These are phyloP conservation scores for Electrophaes corylata DNA, from an alignment of 2,888 invertebrate genomes.

Conservation along the genomic window DNA sequence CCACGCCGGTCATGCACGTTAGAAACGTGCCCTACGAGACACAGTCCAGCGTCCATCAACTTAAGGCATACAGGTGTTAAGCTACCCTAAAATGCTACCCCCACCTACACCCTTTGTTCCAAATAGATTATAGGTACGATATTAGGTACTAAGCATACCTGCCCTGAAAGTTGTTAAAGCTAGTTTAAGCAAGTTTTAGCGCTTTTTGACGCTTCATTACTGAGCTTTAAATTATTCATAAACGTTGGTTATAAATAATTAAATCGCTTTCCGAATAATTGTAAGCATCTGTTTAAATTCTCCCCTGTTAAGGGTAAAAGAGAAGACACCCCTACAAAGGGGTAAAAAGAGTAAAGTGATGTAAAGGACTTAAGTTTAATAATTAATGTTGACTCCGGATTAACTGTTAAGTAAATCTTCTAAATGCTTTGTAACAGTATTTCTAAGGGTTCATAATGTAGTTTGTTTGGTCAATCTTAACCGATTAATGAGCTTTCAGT, in stretches of 20 bases:
- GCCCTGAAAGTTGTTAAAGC: background rate
- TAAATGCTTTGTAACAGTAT: background rate
- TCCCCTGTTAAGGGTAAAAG: background rate
- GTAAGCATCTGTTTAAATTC: conserved; percentile 11
- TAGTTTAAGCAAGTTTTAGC: background rate
- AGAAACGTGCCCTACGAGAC: too few species aligned
- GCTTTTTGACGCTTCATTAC: background rate
- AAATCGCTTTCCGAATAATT: conserved; percentile 19
- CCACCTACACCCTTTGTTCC: too few species aligned
- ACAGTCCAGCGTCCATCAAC: too few species aligned
- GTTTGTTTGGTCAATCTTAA: too few species aligned
- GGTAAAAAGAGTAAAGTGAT: conserved; percentile 5
- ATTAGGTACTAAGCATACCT: background rate
- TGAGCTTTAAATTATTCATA: background rate
- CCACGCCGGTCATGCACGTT: too few species aligned
- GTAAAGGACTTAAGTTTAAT: conserved; percentile 12
- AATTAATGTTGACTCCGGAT: conserved; percentile 17
- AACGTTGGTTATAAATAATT: background rate
- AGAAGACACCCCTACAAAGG: background rate
- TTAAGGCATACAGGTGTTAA: too few species aligned
- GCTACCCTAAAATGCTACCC: too few species aligned
- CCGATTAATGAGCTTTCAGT: too few species aligned
- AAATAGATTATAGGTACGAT: too few species aligned
- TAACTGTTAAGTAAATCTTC: background rate
- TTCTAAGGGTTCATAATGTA: background rate